Evolutionary conservation across 2,113 vertebrate genomes (phyloP), one percentile per base, ranked within the genome.

Genomic region (Semicossyphus pulcher): DNA sequence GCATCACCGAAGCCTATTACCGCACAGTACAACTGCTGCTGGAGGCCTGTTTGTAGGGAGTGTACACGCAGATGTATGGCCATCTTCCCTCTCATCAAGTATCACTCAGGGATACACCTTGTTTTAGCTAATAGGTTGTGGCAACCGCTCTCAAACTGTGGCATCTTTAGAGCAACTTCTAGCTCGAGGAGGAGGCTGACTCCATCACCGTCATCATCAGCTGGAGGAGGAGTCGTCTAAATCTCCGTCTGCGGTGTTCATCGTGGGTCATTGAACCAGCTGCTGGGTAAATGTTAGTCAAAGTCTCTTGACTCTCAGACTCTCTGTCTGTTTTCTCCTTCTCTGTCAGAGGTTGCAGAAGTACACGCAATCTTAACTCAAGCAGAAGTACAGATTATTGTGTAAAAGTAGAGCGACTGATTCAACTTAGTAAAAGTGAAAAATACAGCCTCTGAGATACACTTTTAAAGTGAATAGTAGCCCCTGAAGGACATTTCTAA

Each of bases 61-160:
- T 37, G 49, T 83, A 69, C 49, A 82, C 83, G 82, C 89, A 86
- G 80, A 88, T 81, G 85, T 81, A 77, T 54, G 62, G 76, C 75
- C 77, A 75, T 86, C 84, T 78, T 83, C 78, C 58, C 81, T 83
- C 54, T 85, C 74, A 85, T 87, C 77, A 89, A 87, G 83, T 81
- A 84, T 88, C 86, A 85, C 89, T 89, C 49, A 75, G 81, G 84
- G 84, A 89, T 74, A 72, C 66, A 78, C 72, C 79, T 53, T 76
- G 72, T 85, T 83, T 82, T 88, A 81, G 64, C 45, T 86, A 85
- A 92, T 85, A 68, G 69, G 68, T 69, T 80, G 31, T 45, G 59
- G 57, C 72, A 82, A 75, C 63, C 34, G 23, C 63, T 80, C 44
- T 66, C 72, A 63, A 63, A 71, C 61, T 66, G 67, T 80, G 76